phyloP scores from a whole-genome alignment of 2,888 invertebrate species.

The Macrosiphum euphorbiae region DNA sequence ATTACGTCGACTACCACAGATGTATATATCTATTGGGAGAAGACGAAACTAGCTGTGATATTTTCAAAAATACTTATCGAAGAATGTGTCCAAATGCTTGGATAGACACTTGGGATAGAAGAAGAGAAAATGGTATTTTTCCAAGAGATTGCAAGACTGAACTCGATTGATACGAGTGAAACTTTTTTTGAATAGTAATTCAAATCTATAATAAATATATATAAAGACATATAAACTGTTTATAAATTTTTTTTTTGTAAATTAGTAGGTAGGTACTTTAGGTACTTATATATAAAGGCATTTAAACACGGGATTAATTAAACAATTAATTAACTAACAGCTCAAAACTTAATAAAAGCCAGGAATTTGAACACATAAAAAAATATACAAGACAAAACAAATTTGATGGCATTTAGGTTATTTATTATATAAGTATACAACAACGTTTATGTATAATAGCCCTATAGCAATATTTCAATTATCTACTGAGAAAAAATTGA shows the following conservation, averaged over 20 bases:
- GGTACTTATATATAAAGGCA: neutral
- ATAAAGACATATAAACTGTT: too few relatives aligned
- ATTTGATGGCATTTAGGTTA: neutral
- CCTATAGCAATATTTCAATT: too few relatives aligned
- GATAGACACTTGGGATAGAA: constrained; percentile 89
- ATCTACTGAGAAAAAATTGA: too few relatives aligned
- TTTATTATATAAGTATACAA: too few relatives aligned
- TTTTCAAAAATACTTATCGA: constrained; percentile 87
- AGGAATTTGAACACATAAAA: neutral
- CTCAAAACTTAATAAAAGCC: neutral
- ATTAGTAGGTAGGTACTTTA: neutral
- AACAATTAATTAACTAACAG: too few relatives aligned
- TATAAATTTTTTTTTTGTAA: neutral
- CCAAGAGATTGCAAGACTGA: constrained; percentile 70
- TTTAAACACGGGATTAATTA: too few relatives aligned
- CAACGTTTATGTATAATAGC: neutral
- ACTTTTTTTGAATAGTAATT: neutral
- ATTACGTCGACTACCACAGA: constrained; percentile 74
- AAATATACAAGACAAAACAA: neutral
- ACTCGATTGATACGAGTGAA: neutral
- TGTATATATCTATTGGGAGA: constrained; percentile 90
- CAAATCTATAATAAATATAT: neutral
- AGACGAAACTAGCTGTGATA: constrained; percentile 87
- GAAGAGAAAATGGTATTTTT: constrained; percentile 83
- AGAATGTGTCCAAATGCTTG: constrained; percentile 89